These are phyloP conservation scores for Mionectes macconnelli DNA, from an alignment of 2,113 vertebrate species.

Conservation along the genomic window DNA sequence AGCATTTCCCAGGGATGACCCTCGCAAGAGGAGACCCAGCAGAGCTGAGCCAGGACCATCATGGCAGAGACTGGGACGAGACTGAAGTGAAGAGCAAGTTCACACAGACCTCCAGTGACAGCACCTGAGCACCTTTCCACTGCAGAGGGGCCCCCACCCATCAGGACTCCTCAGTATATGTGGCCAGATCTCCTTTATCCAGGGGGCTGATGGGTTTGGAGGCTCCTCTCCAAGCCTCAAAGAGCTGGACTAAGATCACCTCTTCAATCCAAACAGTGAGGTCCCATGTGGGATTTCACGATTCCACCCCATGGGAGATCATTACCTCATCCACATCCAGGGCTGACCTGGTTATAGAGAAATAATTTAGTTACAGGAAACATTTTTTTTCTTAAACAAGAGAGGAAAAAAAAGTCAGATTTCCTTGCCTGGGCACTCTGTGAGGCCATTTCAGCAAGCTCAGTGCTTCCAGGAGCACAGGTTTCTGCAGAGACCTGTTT, in stretches of 20 bases:
- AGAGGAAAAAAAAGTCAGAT: neutral
- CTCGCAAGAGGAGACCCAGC: neutral
- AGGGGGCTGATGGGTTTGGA: neutral
- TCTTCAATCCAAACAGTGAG: neutral
- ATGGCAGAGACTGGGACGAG: fast-evolving
- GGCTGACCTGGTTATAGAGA: neutral
- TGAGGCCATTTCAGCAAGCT: neutral
- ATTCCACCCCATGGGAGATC: neutral
- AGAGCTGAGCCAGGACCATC: neutral
- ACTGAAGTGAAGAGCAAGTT: neutral
- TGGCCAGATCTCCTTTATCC: neutral
- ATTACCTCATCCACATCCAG: neutral
- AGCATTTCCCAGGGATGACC: neutral
- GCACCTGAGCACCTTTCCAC: neutral
- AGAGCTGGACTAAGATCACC: neutral
- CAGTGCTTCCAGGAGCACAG: neutral
- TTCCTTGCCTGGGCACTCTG: neutral
- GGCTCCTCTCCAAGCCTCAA: neutral
- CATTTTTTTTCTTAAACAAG: neutral
- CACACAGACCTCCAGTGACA: neutral
- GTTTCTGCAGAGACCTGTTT: neutral
- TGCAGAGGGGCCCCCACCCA: no score
- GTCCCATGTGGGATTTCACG: neutral
- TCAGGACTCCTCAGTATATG: neutral
- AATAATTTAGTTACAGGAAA: neutral